Percentiles rank a stretch among this genome's conserved stretches.
Evolutionary conservation across 2,888 invertebrate species (phyloP).

Genomic region (Chloromyia formosa): DNA sequence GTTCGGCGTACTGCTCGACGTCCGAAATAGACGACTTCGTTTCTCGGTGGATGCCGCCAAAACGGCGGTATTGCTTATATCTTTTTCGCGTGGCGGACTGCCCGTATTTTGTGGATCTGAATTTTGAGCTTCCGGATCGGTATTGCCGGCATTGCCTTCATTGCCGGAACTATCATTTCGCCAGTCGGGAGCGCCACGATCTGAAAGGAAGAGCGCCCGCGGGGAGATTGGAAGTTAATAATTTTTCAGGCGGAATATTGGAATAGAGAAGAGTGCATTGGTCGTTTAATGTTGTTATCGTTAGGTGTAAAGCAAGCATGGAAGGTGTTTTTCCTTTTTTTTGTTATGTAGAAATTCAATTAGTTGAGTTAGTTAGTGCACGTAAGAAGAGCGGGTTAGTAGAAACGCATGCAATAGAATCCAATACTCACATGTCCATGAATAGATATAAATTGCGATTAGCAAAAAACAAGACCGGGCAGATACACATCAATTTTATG

Average conservation of each 20-base stretch:
- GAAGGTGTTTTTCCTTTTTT: slow-evolving; percentile 9
- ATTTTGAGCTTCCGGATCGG: slow-evolving; percentile 73
- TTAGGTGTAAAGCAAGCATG: slow-evolving; percentile 6
- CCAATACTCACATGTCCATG: too few species aligned
- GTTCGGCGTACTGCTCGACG: slow-evolving; percentile 62
- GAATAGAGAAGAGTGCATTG: slow-evolving; percentile 21
- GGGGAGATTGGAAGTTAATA: background rate
- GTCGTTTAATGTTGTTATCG: background rate
- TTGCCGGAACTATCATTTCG: slow-evolving; percentile 67
- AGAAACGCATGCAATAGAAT: too few species aligned
- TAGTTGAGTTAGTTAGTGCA: background rate
- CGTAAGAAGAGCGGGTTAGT: too few species aligned
- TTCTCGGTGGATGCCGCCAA: slow-evolving; percentile 59
- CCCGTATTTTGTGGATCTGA: slow-evolving; percentile 70
- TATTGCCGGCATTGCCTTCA: slow-evolving; percentile 68
- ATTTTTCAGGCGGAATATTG: background rate
- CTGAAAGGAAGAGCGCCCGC: slow-evolving; percentile 5
- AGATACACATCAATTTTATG: too few species aligned
- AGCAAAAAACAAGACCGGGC: too few species aligned
- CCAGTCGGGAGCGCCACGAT: slow-evolving; percentile 57
- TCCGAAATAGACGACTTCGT: slow-evolving; percentile 67
- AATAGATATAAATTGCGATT: too few species aligned
- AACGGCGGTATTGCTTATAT: slow-evolving; percentile 47
- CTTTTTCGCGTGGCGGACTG: slow-evolving; percentile 68
- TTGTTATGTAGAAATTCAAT: slow-evolving; percentile 38